Conservation (phyloP, 2,888 invertebrate genomes). For the Hetaerina titia region DNA sequence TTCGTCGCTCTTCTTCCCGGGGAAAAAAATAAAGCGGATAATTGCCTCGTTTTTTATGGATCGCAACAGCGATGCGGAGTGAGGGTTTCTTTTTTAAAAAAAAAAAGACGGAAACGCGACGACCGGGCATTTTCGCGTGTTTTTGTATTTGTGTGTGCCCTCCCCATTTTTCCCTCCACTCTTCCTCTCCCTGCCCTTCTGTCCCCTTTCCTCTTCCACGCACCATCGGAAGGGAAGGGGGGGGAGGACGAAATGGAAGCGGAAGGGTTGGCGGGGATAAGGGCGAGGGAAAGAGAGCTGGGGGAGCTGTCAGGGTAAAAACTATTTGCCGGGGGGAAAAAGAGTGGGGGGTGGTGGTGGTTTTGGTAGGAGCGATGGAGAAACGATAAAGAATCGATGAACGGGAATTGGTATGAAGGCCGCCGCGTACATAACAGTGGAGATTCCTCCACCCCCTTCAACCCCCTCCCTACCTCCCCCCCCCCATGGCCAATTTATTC, state of each 20-base stretch:
- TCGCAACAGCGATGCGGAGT: neutral
- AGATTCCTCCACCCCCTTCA: neutral
- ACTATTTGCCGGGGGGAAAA: neutral
- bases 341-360: neutral
- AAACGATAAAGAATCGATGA: conserved; percentile 54
- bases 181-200: neutral
- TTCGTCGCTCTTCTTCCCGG: neutral
- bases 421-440: neutral
- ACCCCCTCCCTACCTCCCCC: neutral
- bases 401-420: conserved; percentile 22
- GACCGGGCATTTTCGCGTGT: neutral
- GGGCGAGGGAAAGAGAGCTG: no score
- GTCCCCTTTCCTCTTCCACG: neutral
- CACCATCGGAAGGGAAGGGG: neutral
- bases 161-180: neutral
- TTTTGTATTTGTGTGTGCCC: neutral
- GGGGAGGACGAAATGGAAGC: neutral
- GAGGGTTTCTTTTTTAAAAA: neutral
- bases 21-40: neutral
- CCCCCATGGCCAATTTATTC: neutral
- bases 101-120: neutral
- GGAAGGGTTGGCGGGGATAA: no score
- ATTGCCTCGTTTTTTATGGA: conserved; percentile 30
- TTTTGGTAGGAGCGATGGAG: neutral
- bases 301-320: no score